These are phyloP conservation scores for Spodoptera exigua DNA, from an alignment of 2,888 invertebrate genomes.

Conservation along the genomic window DNA sequence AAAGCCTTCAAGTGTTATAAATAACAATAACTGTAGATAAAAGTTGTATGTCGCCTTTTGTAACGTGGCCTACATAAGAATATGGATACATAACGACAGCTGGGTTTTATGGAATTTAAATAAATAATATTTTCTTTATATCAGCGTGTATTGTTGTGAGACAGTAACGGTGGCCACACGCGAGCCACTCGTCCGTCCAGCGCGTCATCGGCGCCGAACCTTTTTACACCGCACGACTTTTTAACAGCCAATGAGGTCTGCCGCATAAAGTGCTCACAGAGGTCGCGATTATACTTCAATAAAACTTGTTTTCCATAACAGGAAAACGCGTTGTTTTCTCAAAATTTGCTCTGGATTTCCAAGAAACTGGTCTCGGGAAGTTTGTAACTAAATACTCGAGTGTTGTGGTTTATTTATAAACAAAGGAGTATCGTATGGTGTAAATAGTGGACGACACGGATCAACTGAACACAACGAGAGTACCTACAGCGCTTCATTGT, in stretches of 20 bases:
- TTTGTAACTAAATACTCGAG: background rate
- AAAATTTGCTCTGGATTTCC: background rate
- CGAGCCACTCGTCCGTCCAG: slow-evolving; percentile 73
- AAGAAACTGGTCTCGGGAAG: too few species aligned
- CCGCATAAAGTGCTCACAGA: slow-evolving; percentile 17
- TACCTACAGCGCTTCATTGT: slow-evolving; percentile 83
- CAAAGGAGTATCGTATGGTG: slow-evolving; percentile 56
- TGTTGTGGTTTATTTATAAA: background rate
- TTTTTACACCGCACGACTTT: slow-evolving; percentile 74
- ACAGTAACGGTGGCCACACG: slow-evolving; percentile 86
- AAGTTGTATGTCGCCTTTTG: slow-evolving; percentile 66
- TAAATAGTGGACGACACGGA: slow-evolving; percentile 70
- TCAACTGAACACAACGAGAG: slow-evolving; percentile 73
- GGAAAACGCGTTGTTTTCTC: slow-evolving; percentile 1
- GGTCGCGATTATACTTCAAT: slow-evolving; percentile 24
- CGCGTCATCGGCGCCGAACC: slow-evolving; percentile 63
- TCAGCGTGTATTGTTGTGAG: slow-evolving; percentile 86
- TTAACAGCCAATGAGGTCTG: slow-evolving; percentile 23
- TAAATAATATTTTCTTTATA: slow-evolving; percentile 89
- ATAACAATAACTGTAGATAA: slow-evolving; percentile 72
- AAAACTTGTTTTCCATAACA: background rate
- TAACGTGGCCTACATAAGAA: slow-evolving; percentile 75
- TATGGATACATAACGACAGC: slow-evolving; percentile 78
- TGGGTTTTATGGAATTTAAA: slow-evolving; percentile 85
- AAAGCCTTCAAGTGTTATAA: slow-evolving; percentile 64